Base-by-base conservation (phyloP, 2,797 vertebrate genomes). In the Ibycter americanus region DNA sequence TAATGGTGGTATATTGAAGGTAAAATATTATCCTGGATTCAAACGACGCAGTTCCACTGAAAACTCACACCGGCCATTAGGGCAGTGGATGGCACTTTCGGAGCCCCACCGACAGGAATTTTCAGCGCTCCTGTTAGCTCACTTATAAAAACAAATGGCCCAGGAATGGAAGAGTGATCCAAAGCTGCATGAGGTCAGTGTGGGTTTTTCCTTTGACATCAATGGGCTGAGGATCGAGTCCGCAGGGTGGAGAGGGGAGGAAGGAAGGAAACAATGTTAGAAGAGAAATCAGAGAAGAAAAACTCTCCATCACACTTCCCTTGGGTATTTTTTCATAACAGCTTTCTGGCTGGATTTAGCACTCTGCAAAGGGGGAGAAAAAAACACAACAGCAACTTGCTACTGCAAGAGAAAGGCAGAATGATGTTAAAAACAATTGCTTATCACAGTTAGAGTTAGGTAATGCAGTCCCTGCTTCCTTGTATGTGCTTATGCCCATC, bases 231-330 rank as follows among this genome's bases (percentile, higher is more conserved):
- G 78, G 89, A 93, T 68, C 2, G 6, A 96, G 46, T 56, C 91
- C 0, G 0, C 49, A 78, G 96, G 96, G 97, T 91, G 96, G 95
- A 89, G 94, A 96, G 62, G 46, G 56, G 71, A 89, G 89, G 91
- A 95, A 96, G 96, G 94, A 97, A 97, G 96, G 94, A 97, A 97
- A 96, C 84, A 83, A 91, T 95, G 89, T 92, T 90, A 94, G 85
- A 68, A 87, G 87, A 97, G 91, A 95, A 95, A 94, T 89, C 90
- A 81, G 79, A 44, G 91, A 95, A 87, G 56, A 93, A 88, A 95
- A 96, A 77, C 73, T 92, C 94, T 93, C 87, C 86, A 72, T 96
- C 90, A 89, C 83, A 70, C 55, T 89, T 96, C 96, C 93, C 88
- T 52, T 78, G 93, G 71, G 92, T 87, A 77, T 95, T 74, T 95